phyloP scores from a whole-genome alignment of 2,888 invertebrate genomes.

The Cryptophagus acutangulus region DNA sequence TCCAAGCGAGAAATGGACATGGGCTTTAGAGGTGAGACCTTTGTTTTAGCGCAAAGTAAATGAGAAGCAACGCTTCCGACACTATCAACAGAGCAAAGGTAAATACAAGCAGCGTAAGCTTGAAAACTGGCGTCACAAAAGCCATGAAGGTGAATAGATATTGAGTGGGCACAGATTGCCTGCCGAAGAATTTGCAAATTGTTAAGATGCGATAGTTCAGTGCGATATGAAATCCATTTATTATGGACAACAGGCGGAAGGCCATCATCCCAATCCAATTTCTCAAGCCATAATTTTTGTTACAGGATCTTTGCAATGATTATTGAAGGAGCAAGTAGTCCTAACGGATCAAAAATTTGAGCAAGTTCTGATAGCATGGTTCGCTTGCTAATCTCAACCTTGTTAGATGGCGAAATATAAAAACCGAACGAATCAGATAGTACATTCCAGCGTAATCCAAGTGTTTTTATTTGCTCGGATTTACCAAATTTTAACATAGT shows the following conservation, averaged over 20 bases:
- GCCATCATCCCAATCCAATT: conserved; percentile 13
- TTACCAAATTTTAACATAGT: conserved; percentile 6
- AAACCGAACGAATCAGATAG: not conserved
- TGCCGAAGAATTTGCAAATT: conserved; percentile 10
- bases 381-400: conserved; percentile 10
- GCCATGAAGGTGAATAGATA: not conserved
- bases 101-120: conserved; percentile 21
- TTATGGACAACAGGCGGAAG: not conserved
- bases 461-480: conserved; percentile 6
- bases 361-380: conserved; percentile 16
- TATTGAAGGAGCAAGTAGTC: conserved; percentile 10
- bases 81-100: conserved; percentile 9
- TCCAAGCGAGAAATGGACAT: not conserved
- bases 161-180: conserved; percentile 4
- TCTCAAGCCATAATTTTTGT: conserved; percentile 12
- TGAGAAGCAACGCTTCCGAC: not conserved
- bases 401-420: not conserved
- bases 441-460: not conserved
- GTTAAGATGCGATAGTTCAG: conserved; percentile 10
- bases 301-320: conserved; percentile 11
- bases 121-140: conserved; percentile 8
- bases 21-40: not conserved
- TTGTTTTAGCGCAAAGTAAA: not conserved
- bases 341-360: conserved; percentile 19
- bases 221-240: conserved; percentile 10